Conservation (phyloP, 2,113 vertebrate species). For the Parus major region DNA sequence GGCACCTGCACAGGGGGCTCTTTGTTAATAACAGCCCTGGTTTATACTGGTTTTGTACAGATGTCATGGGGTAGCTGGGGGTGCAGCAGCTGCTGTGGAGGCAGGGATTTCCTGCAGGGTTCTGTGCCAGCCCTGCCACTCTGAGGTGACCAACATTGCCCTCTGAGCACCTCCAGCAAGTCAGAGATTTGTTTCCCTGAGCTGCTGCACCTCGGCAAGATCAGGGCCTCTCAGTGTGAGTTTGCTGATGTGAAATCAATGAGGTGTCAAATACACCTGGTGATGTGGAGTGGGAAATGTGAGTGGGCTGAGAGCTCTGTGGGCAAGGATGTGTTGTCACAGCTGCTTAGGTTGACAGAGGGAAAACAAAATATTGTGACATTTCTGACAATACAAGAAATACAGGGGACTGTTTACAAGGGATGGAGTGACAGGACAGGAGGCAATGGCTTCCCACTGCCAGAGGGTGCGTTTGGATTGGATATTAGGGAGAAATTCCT, state of each 20-base stretch:
- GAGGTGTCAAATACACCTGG: neutral
- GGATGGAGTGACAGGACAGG: neutral
- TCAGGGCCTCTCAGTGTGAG: neutral
- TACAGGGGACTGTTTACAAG: neutral
- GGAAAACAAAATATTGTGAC: neutral
- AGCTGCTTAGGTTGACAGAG: neutral
- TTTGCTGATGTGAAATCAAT: neutral
- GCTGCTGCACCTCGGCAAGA: neutral
- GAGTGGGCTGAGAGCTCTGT: neutral
- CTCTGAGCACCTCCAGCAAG: neutral
- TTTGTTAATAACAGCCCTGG: neutral
- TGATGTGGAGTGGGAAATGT: neutral
- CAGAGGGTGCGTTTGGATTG: neutral
- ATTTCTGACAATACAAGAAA: neutral
- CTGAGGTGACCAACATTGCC: fast-evolving
- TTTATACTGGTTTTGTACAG: neutral
- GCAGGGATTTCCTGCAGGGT: neutral
- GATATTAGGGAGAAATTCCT: neutral
- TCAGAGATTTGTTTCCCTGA: neutral
- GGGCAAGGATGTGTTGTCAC: neutral
- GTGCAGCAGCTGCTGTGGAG: neutral
- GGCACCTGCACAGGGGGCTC: neutral
- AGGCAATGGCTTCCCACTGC: neutral
- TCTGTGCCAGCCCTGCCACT: neutral
- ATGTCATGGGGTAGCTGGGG: no score